Evolutionary conservation across 2,888 invertebrate genomes (phyloP), one percentile per base, ranked within the genome.

Genomic region (Capitulum mitella): DNA sequence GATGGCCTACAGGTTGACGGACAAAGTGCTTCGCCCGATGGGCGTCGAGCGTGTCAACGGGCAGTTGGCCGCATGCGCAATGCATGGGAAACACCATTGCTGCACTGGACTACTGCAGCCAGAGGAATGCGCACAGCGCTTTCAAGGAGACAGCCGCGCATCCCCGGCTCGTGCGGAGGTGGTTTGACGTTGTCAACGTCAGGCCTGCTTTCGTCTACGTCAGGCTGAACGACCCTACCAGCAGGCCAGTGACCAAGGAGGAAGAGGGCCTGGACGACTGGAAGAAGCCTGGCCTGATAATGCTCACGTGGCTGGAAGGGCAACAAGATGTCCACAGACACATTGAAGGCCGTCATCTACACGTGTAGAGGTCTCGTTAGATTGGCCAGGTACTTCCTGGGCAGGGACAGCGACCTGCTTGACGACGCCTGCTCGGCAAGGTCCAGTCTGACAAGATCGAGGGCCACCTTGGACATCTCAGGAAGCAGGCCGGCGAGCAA

Each of bases 361-460:
- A 51, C 51, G 10, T 51, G 51, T 19, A 51, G 51, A 51, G 51
- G 51, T 51, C 51, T 51, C 3, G 51, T 51, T 19, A 22, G 51
- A 3, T 8, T 51, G 19, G 10, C 51, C 51, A 8, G 22, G 19
- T 51, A 51, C 51, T 3, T 51, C 19, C 51, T 51, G 51, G 51
- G 22, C 14, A 19, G 22, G 51, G 19, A 51, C 51, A 19, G 51
- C 19, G 51, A 51, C 51, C 19, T 51, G 51, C 19, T 78, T 10
- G 29, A 75, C 29, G 74, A 78, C 48, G 78, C 16, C 48, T 78
- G 37, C 48, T 78, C 32, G 74, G 75, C 74, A 70, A 78, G 74
- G 29, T 78, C 75, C 78, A 78, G 19, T 78, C 78, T 19, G 75
- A 78, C 74, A 78, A 48, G 48, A 70, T 78, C n/a, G 78, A 78